Conservation (phyloP, 2,113 vertebrate species). For the Ceyx cyanopectus region DNA sequence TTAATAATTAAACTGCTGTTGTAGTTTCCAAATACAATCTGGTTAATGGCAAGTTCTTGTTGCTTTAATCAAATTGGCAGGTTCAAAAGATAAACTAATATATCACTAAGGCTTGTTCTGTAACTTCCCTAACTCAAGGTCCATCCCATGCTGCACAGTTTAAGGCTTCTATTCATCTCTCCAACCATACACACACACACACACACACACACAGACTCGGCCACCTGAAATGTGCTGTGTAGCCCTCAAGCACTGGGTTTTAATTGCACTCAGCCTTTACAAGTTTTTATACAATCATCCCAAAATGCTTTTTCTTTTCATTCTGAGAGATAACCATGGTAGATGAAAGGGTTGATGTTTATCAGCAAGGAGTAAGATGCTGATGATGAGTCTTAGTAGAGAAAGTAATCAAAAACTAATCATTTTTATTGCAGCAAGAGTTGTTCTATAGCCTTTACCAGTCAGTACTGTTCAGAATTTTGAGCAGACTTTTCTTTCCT, state of each 20-base stretch:
- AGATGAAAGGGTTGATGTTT: conserved; percentile 46
- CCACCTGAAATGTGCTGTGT: neutral
- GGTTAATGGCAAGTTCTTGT: neutral
- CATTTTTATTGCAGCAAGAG: conserved; percentile 51
- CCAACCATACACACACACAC: neutral
- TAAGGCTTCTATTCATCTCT: neutral
- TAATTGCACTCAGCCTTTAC: conserved; percentile 19
- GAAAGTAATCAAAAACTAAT: conserved; percentile 59
- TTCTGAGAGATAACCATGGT: conserved; percentile 64
- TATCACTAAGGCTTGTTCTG: neutral
- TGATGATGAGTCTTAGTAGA: neutral
- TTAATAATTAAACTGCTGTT: too few species aligned
- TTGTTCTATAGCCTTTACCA: conserved; percentile 10
- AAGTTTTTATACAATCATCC: conserved; percentile 52
- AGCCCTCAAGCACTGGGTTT: neutral
- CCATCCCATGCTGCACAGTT: neutral
- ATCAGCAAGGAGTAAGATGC: neutral
- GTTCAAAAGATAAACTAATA: neutral
- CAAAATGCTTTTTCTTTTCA: conserved; percentile 50
- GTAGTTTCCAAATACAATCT: neutral
- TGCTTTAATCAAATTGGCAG: neutral
- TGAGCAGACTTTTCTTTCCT: neutral
- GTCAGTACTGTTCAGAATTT: conserved; percentile 2
- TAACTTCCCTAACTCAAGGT: neutral
- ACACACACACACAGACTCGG: neutral